phyloP scores from a whole-genome alignment of 2,113 vertebrate genomes.

The Propithecus coquereli region DNA sequence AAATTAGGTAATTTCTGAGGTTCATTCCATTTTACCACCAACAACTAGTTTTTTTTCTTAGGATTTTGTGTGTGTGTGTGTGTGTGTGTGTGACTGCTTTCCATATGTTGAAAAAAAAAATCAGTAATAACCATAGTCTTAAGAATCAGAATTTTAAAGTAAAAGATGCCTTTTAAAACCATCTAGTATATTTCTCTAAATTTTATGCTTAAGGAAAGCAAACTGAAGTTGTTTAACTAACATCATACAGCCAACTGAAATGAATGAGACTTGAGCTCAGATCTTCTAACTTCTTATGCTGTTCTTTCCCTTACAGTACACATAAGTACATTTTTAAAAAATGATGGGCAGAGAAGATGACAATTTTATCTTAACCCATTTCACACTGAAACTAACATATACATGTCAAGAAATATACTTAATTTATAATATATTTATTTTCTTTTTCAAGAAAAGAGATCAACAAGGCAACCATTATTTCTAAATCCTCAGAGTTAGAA shows the following conservation, averaged over 20 bases:
- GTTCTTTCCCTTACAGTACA: neutral
- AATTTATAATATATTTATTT: constrained; percentile 32
- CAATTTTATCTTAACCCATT: constrained; percentile 36
- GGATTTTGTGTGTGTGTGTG: neutral
- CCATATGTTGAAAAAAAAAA: neutral
- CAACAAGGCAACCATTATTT: neutral
- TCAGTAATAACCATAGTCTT: constrained; percentile 24
- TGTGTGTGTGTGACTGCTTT: neutral
- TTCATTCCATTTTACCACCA: neutral
- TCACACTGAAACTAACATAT: neutral
- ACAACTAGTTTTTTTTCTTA: neutral
- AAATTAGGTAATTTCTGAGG: constrained; percentile 21
- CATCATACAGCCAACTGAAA: neutral
- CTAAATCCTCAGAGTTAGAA: constrained; percentile 51
- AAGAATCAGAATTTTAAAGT: constrained; percentile 47
- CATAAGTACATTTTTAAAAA: neutral
- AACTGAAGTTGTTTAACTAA: constrained; percentile 18
- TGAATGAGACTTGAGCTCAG: neutral
- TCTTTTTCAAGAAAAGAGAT: constrained; percentile 25
- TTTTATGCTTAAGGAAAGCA: constrained; percentile 11
- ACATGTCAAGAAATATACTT: constrained; percentile 6
- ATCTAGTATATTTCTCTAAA: neutral
- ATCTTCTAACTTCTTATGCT: neutral
- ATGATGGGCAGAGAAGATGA: neutral
- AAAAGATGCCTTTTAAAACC: neutral